A percentile compares a stretch with the other conserved stretches of the same genome.
phyloP scores from a whole-genome alignment of 2,113 vertebrate genomes.

The Anthoscopus minutus region DNA sequence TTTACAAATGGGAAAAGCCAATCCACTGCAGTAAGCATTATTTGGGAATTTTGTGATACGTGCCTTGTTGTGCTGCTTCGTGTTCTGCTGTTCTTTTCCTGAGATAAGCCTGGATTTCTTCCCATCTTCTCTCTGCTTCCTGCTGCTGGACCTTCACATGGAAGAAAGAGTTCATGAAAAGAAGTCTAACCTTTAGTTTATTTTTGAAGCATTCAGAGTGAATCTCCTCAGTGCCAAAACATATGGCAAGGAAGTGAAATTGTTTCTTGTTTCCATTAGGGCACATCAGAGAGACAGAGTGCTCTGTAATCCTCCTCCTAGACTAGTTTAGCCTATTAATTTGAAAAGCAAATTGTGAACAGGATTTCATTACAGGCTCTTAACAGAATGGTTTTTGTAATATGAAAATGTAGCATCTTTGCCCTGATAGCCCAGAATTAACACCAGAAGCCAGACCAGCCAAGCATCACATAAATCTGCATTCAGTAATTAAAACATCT shows the following conservation, averaged over 20 bases:
- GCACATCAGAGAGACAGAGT: background rate
- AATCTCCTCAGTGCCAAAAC: background rate
- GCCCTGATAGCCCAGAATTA: background rate
- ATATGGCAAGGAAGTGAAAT: background rate
- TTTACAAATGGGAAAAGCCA: background rate
- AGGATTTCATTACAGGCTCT: background rate
- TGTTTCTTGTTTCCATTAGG: conserved; percentile 8
- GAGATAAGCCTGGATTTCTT: conserved; percentile 90
- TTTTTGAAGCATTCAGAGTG: background rate
- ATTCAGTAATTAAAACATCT: conserved; percentile 11
- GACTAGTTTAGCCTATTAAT: conserved; percentile 12
- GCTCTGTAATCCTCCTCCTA: conserved; percentile 25
- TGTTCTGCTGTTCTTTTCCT: conserved; percentile 86
- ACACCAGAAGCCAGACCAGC: background rate
- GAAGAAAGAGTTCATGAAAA: background rate
- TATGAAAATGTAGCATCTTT: background rate
- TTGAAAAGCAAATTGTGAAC: conserved; percentile 29
- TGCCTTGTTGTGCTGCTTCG: conserved; percentile 87
- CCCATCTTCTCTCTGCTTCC: conserved; percentile 90
- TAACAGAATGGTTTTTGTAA: background rate
- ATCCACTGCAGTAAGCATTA: background rate
- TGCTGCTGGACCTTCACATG: conserved; percentile 84
- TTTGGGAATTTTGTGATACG: background rate
- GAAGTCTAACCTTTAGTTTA: background rate
- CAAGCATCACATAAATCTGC: background rate